Evolutionary conservation across 2,797 vertebrate species (phyloP).

Genomic region (Sebastes vulpes): DNA sequence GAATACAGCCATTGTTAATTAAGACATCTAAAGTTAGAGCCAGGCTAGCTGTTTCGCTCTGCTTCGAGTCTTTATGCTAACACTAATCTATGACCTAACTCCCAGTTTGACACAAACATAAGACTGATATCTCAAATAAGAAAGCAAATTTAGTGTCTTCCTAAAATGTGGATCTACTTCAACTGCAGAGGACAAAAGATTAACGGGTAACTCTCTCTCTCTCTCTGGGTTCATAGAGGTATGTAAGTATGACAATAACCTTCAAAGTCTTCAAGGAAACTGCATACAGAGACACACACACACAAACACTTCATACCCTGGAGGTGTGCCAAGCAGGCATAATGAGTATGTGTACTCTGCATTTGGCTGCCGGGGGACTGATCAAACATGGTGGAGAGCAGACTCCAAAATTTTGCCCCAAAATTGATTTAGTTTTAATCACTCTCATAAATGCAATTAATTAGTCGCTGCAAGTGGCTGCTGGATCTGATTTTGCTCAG

Average conservation of each 20-base stretch:
- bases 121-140: too few relatives aligned
- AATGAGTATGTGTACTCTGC: conserved; percentile 13
- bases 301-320: neutral
- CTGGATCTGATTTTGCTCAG: conserved; percentile 14
- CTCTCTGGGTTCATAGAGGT: neutral
- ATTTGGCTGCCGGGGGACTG: neutral
- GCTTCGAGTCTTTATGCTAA: too few relatives aligned
- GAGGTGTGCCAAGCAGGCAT: conserved; percentile 9
- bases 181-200: too few relatives aligned
- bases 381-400: conserved; percentile 16
- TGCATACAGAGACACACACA: neutral
- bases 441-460: conserved; percentile 14
- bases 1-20: too few relatives aligned
- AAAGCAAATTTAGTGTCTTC: too few relatives aligned
- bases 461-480: neutral
- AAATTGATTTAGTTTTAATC: conserved; percentile 28
- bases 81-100: too few relatives aligned
- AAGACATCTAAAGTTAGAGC: too few relatives aligned
- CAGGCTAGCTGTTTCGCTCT: too few relatives aligned
- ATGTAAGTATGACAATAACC: conserved; percentile 1
- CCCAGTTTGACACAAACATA: too few relatives aligned
- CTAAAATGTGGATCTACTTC: too few relatives aligned
- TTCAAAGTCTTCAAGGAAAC: conserved; percentile 26
- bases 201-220: too few relatives aligned
- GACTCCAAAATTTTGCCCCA: neutral